Base-by-base conservation (phyloP, 1,140 invertebrate species). In the Drosophila lacertosa region DNA sequence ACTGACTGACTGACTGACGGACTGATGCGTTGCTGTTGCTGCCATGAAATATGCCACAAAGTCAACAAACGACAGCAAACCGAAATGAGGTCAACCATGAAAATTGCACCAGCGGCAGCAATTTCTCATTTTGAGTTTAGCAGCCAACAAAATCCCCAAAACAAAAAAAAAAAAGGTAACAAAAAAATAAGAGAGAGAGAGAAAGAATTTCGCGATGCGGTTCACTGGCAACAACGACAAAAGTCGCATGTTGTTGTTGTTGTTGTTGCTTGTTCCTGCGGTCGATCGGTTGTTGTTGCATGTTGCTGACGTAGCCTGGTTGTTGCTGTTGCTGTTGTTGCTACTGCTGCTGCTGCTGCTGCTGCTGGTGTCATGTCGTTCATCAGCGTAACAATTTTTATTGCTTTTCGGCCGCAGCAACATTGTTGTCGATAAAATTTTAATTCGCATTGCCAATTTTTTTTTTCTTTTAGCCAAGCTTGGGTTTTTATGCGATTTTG, bases 81-180 rank as follows among this genome's bases (percentile, higher is more conserved):
- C 67, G 75, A 86, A 81, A 86, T 88, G 81, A 86, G 77, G 80
- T 83, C 79, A 83, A 69, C 79, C 79, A 83, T 83, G 79, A 83
- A 83, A 83, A 83, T 83, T 83, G 79, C 79, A 83, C 74, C 73
- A 76, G 77, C 62, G 73, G 81, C 82, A 77, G 82, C 82, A 88
- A 86, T 86, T 86, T 86, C 81, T 86, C 81, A 86, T 86, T 86
- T 86, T 88, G 77, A 86, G 81, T 86, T 86, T 86, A 84, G 81
- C 81, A 70, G 65, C 60, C 64, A 64, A 47, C 66, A 67, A 72
- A 73, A 65, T 63, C 35, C 35, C 55, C 59, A 80, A 66, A 79
- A 78, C 68, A 74, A 60, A 44, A 55, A 15, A 26, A 51, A 74
- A 58, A 44, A 74, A 59, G 44, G 37, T 29, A 51, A 55, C 60